Base-by-base conservation (phyloP, 2,113 vertebrate genomes). In the Rhegmatorhina hoffmannsi region DNA sequence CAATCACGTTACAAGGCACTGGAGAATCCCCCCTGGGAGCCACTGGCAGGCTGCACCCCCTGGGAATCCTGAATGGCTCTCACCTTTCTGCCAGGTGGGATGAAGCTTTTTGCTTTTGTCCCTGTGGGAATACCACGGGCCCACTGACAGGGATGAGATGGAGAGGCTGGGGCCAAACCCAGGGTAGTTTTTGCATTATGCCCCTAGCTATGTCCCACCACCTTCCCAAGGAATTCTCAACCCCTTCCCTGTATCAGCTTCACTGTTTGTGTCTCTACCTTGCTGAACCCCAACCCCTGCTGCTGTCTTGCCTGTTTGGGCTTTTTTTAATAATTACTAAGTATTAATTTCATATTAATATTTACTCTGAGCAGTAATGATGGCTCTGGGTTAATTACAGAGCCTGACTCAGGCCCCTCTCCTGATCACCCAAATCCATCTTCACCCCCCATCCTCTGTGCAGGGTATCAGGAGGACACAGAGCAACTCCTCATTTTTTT, bases 1-100 rank as follows among this genome's bases (percentile, higher is more conserved):
- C 64, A 34, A 3, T 13, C 6, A 0, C 17, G 0, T 4, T 40
- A 11, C 1, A 1, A 80, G 84, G 52, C 75, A 4, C 17, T 19
- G 24, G 76, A 78, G 83, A 91, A 74, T 69, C 67, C 63, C 53
- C 49, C 0, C 17, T 0, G 4, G 47, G 46, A 67, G 34, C 34
- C 55, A n/a, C 33, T 1, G 1, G 56, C n/a, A 63, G 62, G 36
- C 59, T 36, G 80, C 56, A 79, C 31, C 11, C 16, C 31, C 20
- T 10, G 58, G 40, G 64, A 56, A 86, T 24, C 28, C 26, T 0
- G 0, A 7, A 7, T 10, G 1, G 40, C 5, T 1, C 8, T 9
- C 18, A 6, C 18, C 11, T 91, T 80, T 31, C n/a, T 20, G 8
- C 49, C 44, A 20, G 26, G 53, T 70, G 40, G 62, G 38, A 20